Conservation (phyloP, 2,113 vertebrate species). For the Paedocypris sp. region DNA sequence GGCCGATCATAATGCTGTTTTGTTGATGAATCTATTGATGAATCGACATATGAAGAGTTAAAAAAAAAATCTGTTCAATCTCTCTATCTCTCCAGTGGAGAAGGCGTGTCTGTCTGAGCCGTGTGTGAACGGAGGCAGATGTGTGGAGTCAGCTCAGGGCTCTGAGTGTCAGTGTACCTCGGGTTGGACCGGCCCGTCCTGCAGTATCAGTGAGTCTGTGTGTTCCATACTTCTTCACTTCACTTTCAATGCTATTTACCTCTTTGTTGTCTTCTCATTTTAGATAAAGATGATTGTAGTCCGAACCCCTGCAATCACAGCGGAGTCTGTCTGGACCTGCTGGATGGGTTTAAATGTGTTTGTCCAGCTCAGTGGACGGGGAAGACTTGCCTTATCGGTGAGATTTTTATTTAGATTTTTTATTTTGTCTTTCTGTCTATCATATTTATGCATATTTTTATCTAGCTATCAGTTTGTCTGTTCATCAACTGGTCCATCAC, state of each 20-base stretch:
- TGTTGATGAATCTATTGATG: too few relatives aligned
- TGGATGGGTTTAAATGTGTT: constrained; percentile 76
- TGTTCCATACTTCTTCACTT: neutral
- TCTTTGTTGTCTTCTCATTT: too few relatives aligned
- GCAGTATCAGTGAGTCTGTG: constrained; percentile 73
- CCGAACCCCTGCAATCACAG: constrained; percentile 78
- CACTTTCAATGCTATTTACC: too few relatives aligned
- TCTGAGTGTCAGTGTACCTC: constrained; percentile 84
- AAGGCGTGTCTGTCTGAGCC: constrained; percentile 93
- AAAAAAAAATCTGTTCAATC: neutral
- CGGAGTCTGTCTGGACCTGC: constrained; percentile 77
- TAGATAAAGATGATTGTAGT: constrained; percentile 83
- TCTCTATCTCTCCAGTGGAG: constrained; percentile 64
- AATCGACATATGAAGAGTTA: too few relatives aligned
- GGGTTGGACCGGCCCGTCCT: constrained; percentile 86
- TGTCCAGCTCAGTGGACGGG: constrained; percentile 87
- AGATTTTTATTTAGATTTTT: constrained; percentile 29
- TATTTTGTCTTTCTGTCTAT: neutral
- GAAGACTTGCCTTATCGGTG: constrained; percentile 83
- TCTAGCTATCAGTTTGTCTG: too few relatives aligned
- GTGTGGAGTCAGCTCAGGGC: constrained; percentile 78
- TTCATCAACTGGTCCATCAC: too few relatives aligned
- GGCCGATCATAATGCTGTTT: too few relatives aligned
- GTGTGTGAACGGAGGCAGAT: constrained; percentile 83
- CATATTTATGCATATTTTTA: neutral